Evolutionary conservation across 2,888 invertebrate genomes (phyloP).

Genomic region (Aquatica leii): DNA sequence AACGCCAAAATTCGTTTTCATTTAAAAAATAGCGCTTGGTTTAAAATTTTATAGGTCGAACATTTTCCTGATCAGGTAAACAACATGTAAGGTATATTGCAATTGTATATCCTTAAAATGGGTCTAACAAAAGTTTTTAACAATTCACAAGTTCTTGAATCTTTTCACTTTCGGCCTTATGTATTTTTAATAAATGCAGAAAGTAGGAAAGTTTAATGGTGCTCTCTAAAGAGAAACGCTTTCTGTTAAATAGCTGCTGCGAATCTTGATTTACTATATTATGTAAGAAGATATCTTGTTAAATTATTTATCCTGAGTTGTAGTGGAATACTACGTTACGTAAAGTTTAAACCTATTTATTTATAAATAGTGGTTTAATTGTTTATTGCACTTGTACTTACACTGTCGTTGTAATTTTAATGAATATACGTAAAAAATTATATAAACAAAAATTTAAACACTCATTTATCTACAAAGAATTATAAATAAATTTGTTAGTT

Average conservation of each 20-base stretch:
- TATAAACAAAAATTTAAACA: too few species aligned
- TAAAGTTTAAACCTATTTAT: too few species aligned
- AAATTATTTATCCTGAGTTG: background rate
- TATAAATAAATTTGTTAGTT: too few species aligned
- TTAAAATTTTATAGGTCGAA: conserved; percentile 21
- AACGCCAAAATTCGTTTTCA: background rate
- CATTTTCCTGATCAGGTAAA: conserved; percentile 10
- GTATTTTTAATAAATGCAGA: conserved; percentile 25
- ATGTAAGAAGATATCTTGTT: background rate
- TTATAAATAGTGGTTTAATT: too few species aligned
- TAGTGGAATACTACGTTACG: background rate
- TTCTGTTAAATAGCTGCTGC: conserved; percentile 2
- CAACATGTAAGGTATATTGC: conserved; percentile 19
- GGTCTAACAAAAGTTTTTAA: conserved; percentile 21
- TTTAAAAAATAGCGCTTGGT: conserved; percentile 6
- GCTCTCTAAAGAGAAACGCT: conserved; percentile 4
- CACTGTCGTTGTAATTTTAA: too few species aligned
- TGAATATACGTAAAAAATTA: too few species aligned
- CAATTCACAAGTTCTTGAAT: conserved; percentile 19
- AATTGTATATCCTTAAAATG: conserved; percentile 17
- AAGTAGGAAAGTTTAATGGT: conserved; percentile 23
- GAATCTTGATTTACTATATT: conserved; percentile 10
- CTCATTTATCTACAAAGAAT: too few species aligned
- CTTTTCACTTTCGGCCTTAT: conserved; percentile 17
- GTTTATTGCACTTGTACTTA: too few species aligned